These are phyloP conservation scores for Chrysocyon brachyurus DNA, from an alignment of 2,797 vertebrate genomes.

Conservation along the genomic window DNA sequence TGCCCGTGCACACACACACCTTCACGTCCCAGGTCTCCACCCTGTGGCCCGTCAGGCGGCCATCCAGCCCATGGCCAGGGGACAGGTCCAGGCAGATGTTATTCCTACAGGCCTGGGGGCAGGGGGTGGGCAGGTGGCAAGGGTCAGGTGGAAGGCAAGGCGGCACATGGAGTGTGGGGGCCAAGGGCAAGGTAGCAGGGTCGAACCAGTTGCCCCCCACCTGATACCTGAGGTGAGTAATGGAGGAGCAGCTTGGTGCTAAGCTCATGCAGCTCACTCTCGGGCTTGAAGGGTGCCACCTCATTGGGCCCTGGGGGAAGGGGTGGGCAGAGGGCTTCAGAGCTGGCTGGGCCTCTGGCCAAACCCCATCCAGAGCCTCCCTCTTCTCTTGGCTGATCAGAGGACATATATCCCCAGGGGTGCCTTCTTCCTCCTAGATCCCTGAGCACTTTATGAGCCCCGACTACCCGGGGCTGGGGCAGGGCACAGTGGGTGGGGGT, in stretches of 20 bases:
- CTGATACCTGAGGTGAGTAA: constrained; percentile 97
- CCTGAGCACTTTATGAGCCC: neutral
- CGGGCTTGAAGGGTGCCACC: constrained; percentile 93
- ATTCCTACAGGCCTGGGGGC: constrained; percentile 94
- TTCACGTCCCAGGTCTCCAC: constrained; percentile 98
- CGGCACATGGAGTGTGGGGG: neutral
- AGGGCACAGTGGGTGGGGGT: accelerated
- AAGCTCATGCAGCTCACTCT: constrained; percentile 94
- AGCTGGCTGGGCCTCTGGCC: neutral
- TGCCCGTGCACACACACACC: constrained; percentile 84
- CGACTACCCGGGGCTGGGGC: neutral
- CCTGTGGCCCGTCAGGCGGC: constrained; percentile 96
- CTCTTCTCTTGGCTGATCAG: neutral
- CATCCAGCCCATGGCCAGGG: constrained; percentile 93
- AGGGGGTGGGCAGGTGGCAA: neutral
- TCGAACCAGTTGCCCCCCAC: neutral
- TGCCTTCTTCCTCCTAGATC: neutral
- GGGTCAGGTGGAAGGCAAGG: neutral
- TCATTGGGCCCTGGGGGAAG: constrained; percentile 93
- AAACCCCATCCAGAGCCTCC: neutral
- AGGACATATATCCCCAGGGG: neutral
- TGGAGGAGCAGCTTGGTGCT: constrained; percentile 95
- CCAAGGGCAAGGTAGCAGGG: neutral
- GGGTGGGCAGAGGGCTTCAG: constrained; percentile 44
- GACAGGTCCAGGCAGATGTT: constrained; percentile 98